These are phyloP conservation scores for Harpagoxenus sublaevis DNA, from an alignment of 2,888 invertebrate genomes.

Conservation along the genomic window DNA sequence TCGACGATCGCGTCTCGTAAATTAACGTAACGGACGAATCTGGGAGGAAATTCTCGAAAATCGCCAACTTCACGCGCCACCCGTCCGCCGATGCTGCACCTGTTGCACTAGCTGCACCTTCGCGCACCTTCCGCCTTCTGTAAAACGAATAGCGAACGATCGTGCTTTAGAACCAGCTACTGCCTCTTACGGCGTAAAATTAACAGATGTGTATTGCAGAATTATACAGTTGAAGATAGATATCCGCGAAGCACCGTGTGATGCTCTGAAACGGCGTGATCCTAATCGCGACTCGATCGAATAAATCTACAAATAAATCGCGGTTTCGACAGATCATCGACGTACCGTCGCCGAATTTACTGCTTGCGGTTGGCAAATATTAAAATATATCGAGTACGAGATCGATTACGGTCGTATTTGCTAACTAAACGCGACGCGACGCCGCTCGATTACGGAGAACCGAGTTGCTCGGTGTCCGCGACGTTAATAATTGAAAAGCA, in stretches of 20 bases:
- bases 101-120: slow-evolving; percentile 2
- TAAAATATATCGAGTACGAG: slow-evolving; percentile 5
- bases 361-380: not conserved
- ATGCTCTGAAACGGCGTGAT: not conserved
- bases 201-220: not conserved
- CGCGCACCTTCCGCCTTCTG: not conserved
- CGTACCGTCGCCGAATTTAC: not conserved
- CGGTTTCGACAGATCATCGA: not conserved
- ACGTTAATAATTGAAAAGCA: not conserved
- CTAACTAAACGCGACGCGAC: not conserved
- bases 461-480: not conserved
- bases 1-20: not conserved
- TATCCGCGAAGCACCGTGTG: not conserved
- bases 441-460: not conserved
- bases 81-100: not conserved
- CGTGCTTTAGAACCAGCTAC: not conserved
- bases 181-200: not conserved
- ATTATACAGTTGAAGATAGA: not conserved
- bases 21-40: not conserved
- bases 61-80: not conserved
- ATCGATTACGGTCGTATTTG: not conserved
- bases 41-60: not conserved
- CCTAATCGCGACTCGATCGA: not conserved
- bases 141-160: not conserved
- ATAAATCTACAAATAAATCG: not conserved